These are phyloP conservation scores for Prolemur simus DNA, from an alignment of 2,113 vertebrate species.

Conservation along the genomic window DNA sequence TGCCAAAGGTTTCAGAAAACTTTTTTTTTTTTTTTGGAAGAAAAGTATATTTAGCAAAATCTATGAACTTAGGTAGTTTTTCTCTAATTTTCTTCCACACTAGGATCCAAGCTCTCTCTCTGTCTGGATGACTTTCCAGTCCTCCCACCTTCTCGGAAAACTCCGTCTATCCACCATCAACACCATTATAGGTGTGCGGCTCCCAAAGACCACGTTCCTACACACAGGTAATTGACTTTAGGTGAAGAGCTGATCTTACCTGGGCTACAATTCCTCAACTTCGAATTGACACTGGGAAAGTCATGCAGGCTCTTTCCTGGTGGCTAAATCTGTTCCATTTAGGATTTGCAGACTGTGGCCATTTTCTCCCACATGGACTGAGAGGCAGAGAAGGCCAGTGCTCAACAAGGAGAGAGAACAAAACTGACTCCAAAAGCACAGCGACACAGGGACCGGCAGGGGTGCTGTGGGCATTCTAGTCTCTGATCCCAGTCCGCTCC, in stretches of 20 bases:
- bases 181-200: accelerated
- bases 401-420: neutral
- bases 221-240: neutral
- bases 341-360: neutral
- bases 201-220: neutral
- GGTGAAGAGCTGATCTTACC: neutral
- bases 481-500: neutral
- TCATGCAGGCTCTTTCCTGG: neutral
- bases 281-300: neutral
- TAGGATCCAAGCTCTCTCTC: neutral
- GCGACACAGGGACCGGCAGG: neutral
- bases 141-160: neutral
- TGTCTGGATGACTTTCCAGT: neutral
- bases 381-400: neutral
- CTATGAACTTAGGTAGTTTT: neutral
- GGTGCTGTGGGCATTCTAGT: neutral
- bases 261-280: neutral
- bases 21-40: neutral
- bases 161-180: neutral
- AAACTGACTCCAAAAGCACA: neutral
- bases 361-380: neutral
- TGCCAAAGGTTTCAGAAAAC: neutral
- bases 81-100: neutral
- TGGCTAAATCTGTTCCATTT: neutral
- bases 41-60: neutral